Conservation (phyloP, 1,140 invertebrate genomes). For the Aphis gossypii region DNA sequence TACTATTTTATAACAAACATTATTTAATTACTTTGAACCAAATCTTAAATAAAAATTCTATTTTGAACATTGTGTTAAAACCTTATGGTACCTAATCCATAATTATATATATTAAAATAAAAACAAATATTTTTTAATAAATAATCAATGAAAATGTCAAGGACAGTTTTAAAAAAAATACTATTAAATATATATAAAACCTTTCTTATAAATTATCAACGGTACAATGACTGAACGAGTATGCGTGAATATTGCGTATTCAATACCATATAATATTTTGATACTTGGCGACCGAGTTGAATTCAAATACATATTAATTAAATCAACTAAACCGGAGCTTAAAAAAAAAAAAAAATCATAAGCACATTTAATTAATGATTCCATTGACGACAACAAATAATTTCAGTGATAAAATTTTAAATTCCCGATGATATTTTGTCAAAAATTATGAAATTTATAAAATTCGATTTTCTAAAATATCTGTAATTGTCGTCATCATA, state of each 20-base stretch:
- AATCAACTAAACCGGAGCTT: background rate
- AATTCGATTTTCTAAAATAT: background rate
- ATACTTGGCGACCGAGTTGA: too few species aligned
- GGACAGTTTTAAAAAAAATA: background rate
- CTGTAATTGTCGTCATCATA: background rate
- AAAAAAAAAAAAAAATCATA: background rate
- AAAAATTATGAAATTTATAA: background rate
- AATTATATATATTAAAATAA: background rate
- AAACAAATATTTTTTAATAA: conserved; percentile 2
- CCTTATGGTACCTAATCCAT: background rate
- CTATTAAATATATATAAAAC: background rate
- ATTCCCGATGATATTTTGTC: background rate
- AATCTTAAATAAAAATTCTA: background rate
- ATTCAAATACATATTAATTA: background rate
- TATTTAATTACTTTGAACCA: background rate
- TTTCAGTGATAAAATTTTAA: background rate
- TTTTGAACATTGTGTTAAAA: background rate
- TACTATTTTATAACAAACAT: background rate
- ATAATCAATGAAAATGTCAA: background rate
- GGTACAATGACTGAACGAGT: background rate
- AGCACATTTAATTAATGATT: background rate
- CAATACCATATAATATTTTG: background rate
- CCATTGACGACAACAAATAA: background rate
- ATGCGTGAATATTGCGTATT: background rate
- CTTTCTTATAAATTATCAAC: background rate